Evolutionary conservation across 2,888 invertebrate species (phyloP).

Genomic region (Stenichneumon culpator): DNA sequence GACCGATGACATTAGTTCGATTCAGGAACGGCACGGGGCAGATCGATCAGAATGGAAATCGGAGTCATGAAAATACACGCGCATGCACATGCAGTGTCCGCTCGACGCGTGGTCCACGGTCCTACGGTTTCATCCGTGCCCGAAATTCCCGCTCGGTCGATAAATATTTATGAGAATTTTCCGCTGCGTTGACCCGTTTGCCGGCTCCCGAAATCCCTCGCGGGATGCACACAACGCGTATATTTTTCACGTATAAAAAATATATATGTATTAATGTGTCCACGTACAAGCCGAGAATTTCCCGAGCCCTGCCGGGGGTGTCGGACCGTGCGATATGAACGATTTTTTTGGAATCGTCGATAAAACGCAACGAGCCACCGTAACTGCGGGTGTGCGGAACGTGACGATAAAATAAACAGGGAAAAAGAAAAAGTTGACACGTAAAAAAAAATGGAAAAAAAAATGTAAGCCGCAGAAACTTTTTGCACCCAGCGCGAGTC

Average conservation of each 20-base stretch:
- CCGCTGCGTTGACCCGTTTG: slow-evolving; percentile 63
- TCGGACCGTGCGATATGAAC: not conserved
- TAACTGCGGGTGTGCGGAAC: not conserved
- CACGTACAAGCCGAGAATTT: not conserved
- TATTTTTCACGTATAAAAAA: slow-evolving; percentile 11
- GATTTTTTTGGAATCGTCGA: not conserved
- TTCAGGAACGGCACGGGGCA: slow-evolving; percentile 27
- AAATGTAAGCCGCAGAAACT: not conserved
- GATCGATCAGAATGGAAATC: slow-evolving; percentile 65
- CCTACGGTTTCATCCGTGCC: slow-evolving; percentile 39
- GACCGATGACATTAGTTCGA: not conserved
- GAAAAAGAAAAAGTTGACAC: too few relatives aligned
- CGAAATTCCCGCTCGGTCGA: slow-evolving; percentile 56
- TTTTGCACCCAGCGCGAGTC: not conserved
- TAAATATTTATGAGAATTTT: slow-evolving; percentile 78
- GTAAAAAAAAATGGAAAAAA: not conserved
- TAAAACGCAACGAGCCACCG: slow-evolving; percentile 1
- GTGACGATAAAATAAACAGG: not conserved
- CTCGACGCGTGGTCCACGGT: not conserved
- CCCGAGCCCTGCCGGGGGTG: not conserved
- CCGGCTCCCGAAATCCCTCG: slow-evolving; percentile 21
- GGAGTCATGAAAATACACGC: slow-evolving; percentile 52
- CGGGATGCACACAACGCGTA: not conserved
- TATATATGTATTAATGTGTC: not conserved
- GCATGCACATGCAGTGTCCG: slow-evolving; percentile 6